Percentiles rank a stretch among this genome's conserved stretches.
Conservation (phyloP, 2,797 vertebrate species). For the Tympanoctomys barrerae region DNA sequence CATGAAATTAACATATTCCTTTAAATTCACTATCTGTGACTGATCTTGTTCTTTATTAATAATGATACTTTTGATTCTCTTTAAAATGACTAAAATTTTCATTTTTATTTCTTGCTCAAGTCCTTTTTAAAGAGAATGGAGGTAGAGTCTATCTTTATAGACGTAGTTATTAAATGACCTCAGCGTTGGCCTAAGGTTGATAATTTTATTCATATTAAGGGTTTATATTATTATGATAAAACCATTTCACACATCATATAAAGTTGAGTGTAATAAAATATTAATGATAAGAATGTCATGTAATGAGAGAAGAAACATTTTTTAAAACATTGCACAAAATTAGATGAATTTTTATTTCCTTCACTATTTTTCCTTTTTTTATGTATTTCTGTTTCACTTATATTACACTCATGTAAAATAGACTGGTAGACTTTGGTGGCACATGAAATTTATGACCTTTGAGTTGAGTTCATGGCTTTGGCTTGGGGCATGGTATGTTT, state of each 20-base stretch:
- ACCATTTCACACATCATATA: not conserved
- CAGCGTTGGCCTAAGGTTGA: not conserved
- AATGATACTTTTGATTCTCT: not conserved
- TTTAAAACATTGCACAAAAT: not conserved
- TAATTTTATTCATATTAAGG: not conserved
- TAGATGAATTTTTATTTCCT: not conserved
- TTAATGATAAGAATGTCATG: not conserved
- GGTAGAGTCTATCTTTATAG: not conserved
- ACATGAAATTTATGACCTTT: slow-evolving; percentile 3
- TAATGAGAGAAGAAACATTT: not conserved
- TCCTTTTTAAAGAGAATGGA: not conserved
- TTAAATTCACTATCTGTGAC: not conserved
- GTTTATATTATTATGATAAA: not conserved
- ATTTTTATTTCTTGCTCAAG: not conserved
- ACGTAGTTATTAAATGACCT: not conserved
- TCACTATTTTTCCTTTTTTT: not conserved
- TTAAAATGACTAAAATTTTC: not conserved
- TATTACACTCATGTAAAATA: slow-evolving; percentile 46
- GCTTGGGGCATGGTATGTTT: not conserved
- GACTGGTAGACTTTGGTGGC: not conserved
- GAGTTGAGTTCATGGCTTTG: not conserved
- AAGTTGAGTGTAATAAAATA: not conserved
- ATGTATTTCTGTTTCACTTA: slow-evolving; percentile 11
- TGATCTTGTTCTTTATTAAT: not conserved
- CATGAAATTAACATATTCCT: not conserved